These are phyloP conservation scores for Diceros bicornis DNA, from an alignment of 2,797 vertebrate genomes.

Conservation along the genomic window DNA sequence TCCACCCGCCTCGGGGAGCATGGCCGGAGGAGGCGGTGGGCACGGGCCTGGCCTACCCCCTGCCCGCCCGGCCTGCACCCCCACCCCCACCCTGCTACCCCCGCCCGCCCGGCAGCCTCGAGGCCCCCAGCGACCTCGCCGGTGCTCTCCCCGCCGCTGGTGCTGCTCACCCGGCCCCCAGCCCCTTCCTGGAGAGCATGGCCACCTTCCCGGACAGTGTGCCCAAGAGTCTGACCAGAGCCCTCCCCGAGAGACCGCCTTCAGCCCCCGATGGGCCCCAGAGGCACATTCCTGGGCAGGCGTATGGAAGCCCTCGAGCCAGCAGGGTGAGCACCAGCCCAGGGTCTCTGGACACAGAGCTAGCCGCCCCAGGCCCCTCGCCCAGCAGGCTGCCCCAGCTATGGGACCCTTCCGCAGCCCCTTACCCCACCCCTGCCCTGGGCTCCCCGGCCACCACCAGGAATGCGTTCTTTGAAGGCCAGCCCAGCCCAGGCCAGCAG, in stretches of 20 bases:
- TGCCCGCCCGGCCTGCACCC: conserved; percentile 87
- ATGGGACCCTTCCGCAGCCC: conserved; percentile 94
- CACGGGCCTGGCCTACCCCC: conserved; percentile 88
- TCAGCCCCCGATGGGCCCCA: conserved; percentile 91
- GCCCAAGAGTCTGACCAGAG: conserved; percentile 90
- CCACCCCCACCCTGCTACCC: conserved; percentile 89
- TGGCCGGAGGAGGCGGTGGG: conserved; percentile 91
- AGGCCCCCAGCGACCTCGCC: conserved; percentile 90
- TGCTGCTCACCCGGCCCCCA: conserved; percentile 91
- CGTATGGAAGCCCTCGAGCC: conserved; percentile 89
- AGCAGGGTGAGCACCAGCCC: conserved; percentile 88
- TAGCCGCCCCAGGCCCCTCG: conserved; percentile 85
- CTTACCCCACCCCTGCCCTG: conserved; percentile 89
- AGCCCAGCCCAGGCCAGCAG: conserved; percentile 92
- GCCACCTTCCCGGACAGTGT: conserved; percentile 90
- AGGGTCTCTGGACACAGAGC: conserved; percentile 92
- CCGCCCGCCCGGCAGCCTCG: conserved; percentile 86
- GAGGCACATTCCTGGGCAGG: conserved; percentile 94
- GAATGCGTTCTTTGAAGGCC: conserved; percentile 92
- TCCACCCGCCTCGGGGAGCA: conserved; percentile 90
- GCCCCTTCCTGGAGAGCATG: conserved; percentile 85
- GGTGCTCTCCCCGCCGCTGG: conserved; percentile 92
- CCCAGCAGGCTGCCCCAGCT: conserved; percentile 90
- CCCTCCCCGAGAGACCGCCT: conserved; percentile 91
- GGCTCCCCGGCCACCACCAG: conserved; percentile 83